phyloP scores from a whole-genome alignment of 2,113 vertebrate species.

The Sterrhoptilus dennistouni region DNA sequence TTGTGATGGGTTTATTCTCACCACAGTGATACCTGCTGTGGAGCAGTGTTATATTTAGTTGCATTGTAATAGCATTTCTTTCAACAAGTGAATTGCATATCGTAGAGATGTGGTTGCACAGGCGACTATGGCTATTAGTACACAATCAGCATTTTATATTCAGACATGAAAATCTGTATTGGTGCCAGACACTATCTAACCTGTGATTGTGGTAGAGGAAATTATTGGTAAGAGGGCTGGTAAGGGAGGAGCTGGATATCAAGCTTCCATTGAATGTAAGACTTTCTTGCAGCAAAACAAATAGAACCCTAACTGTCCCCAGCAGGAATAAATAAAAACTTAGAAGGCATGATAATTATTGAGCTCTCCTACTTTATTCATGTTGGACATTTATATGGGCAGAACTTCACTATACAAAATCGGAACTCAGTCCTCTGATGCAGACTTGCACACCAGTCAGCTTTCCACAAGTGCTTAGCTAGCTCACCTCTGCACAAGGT shows the following conservation, averaged over 20 bases:
- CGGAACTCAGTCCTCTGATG: neutral
- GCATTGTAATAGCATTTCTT: neutral
- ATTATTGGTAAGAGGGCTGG: neutral
- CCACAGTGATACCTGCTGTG: neutral
- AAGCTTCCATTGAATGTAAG: neutral
- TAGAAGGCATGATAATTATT: neutral
- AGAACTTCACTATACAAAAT: neutral
- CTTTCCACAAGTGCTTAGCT: neutral
- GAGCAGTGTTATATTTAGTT: slow-evolving; percentile 6
- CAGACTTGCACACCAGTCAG: neutral
- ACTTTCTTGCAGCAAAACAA: neutral
- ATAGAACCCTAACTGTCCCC: neutral
- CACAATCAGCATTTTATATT: neutral
- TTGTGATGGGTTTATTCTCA: neutral
- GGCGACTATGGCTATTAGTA: neutral
- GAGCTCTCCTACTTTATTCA: neutral
- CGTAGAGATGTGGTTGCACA: neutral
- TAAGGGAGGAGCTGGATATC: neutral
- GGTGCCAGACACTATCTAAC: neutral
- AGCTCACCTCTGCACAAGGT: neutral
- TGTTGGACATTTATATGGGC: neutral
- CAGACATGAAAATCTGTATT: neutral
- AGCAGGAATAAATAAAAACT: neutral
- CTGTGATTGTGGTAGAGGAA: neutral
- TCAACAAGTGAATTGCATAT: neutral